phyloP scores from a whole-genome alignment of 2,888 invertebrate species.

The Conchocele bisecta region DNA sequence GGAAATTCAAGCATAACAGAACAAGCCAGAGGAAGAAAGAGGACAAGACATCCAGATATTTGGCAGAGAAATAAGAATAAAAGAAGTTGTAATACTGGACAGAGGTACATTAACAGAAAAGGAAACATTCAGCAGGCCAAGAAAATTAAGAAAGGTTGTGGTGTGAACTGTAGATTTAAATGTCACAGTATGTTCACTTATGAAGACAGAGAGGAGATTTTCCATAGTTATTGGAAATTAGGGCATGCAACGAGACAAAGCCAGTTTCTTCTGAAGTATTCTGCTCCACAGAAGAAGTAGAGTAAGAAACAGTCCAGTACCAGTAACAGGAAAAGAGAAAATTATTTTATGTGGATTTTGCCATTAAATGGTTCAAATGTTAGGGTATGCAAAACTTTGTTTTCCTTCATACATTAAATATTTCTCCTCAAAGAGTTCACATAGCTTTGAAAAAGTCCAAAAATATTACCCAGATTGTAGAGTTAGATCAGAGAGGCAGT shows the following conservation, averaged over 20 bases:
- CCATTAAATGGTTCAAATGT: conserved; percentile 5
- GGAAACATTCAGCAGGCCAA: neutral
- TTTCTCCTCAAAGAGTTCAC: conserved; percentile 20
- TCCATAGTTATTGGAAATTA: conserved; percentile 18
- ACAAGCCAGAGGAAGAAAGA: conserved; percentile 14
- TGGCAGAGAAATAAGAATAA: conserved; percentile 15
- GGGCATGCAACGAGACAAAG: conserved; percentile 14
- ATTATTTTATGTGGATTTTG: too few relatives aligned
- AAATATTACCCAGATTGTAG: too few relatives aligned
- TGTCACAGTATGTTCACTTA: conserved; percentile 6
- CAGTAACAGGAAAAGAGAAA: too few relatives aligned
- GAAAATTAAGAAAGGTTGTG: conserved; percentile 12
- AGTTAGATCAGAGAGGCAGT: too few relatives aligned
- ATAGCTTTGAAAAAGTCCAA: conserved; percentile 21
- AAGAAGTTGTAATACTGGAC: neutral
- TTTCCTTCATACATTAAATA: conserved; percentile 31
- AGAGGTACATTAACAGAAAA: conserved; percentile 2
- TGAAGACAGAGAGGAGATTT: conserved; percentile 2
- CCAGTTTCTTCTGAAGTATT: conserved; percentile 30
- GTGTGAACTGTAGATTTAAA: conserved; percentile 14
- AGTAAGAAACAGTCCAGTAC: neutral
- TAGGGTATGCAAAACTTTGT: conserved; percentile 41
- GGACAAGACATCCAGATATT: conserved; percentile 2
- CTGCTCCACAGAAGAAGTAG: conserved; percentile 9
- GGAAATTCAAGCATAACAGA: neutral